Evolutionary conservation across 2,797 vertebrate species (phyloP).

Genomic region (Bradypus variegatus): DNA sequence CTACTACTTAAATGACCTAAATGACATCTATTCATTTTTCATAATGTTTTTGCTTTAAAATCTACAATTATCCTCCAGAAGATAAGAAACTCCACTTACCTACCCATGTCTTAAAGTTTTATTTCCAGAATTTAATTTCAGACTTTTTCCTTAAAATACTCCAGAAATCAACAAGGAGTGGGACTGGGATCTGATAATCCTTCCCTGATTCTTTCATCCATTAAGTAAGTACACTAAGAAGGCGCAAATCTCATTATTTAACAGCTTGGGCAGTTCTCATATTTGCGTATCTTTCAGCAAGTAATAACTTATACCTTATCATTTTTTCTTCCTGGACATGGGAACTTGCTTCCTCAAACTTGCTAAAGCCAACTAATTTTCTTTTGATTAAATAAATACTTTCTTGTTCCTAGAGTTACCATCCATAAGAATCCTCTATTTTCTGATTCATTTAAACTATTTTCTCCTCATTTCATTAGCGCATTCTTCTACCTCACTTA

Average conservation of each 20-base stretch:
- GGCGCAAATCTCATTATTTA: background rate
- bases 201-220: background rate
- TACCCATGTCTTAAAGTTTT: background rate
- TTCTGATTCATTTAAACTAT: background rate
- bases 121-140: conserved; percentile 45
- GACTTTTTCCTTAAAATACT: conserved; percentile 5
- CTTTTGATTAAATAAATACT: background rate
- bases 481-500: background rate
- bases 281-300: background rate
- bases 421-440: background rate
- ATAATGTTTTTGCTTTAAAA: conserved; percentile 20
- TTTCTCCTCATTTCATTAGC: background rate
- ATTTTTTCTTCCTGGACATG: background rate
- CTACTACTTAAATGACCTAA: background rate
- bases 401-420: background rate
- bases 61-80: background rate
- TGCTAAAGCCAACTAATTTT: background rate
- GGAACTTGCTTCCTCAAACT: conserved; percentile 2
- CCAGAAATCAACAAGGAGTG: background rate
- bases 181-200: background rate
- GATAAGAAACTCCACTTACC: conserved; percentile 1
- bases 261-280: background rate
- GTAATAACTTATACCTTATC: background rate
- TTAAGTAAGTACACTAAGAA: background rate
- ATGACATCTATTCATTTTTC: background rate